Evolutionary conservation across 2,888 invertebrate genomes (phyloP), one percentile per base, ranked within the genome.

Genomic region (Drosophila birchii): DNA sequence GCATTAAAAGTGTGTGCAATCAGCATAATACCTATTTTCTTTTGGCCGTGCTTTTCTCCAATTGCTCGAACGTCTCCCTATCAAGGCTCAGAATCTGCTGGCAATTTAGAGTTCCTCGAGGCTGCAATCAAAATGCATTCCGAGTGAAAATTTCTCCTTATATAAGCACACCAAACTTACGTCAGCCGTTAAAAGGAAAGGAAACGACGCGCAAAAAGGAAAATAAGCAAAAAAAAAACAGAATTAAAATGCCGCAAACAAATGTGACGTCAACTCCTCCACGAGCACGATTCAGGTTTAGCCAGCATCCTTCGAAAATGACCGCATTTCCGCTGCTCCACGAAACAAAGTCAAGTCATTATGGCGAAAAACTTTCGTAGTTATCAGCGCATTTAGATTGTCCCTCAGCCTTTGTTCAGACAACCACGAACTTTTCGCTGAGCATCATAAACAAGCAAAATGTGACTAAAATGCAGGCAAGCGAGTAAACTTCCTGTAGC

Each of bases 251-350:
- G 60, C 60, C 60, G 39, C 59, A 60, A 60, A 60, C 53, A 49
- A 76, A 58, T 58, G 47, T 83, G 76, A 83, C 83, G 82, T 83
- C 81, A 83, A 56, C 71, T 60, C 7, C 44, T 34, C 44, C 38
- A 34, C 14, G 43, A 43, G 43, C 43, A 12, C 57, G 38, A 26
- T 49, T 43, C 64, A 78, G 78, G 47, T n/a, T 80, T 20, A 51
- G 51, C 51, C 51, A 72, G 78, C 80, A 64, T 49, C 47, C 45
- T 34, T 41, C 47, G 23, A 62, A 49, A 57, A 41, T 75, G 76
- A 68, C 36, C 43, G 57, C 64, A 55, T 78, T 57, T 59, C 34
- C 61, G 23, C 72, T 34, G 16, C 56, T 44, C 41, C 53, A 20
- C 49, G 36, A 38, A 41, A 60, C 60, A 45, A 64, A 64, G 59